Base-by-base conservation (phyloP, 2,797 vertebrate species). In the Gymnocypris eckloni region DNA sequence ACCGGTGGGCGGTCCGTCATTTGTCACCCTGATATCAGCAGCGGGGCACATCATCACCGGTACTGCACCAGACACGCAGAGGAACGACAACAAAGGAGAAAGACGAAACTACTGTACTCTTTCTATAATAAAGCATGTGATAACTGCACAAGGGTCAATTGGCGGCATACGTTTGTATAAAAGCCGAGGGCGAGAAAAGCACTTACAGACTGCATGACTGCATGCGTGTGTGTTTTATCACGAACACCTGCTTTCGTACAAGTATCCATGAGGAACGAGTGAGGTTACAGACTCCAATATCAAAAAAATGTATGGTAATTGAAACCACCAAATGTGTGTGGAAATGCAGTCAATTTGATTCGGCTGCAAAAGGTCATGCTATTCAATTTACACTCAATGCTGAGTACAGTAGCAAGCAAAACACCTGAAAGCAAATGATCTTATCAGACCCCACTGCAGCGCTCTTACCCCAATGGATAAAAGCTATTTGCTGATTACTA, bases 401-500 rank as follows among this genome's bases (percentile, higher is more conserved):
- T 91, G 91, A 92, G 91, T 78, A 93, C 89, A 91, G 94, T 91
- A 94, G 93, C 93, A 91, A 91, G 89, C 91, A 93, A 96, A 96
- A 96, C 92, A 97, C 90, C 90, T 95, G 95, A 97, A 96, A 97
- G 95, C 92, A 96, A 97, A 96, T 91, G 91, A 96, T 96, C 94
- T 95, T 96, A 97, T 95, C 95, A 92, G 91, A 93, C 89, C 93
- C 90, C 90, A 69, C 84, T 50, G 70, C 90, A 67, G 90, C 90
- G 91, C 90, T 94, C 91, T 96, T 93, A 92, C 89, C 94, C 92
- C 92, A 91, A 93, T 90, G 88, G 90, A 94, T 91, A 92, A 94
- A 95, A 94, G 93, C 95, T 96, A 96, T 95, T 96, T 97, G 93
- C 93, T 96, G 95, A 97, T 97, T 96, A 95, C 93, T 93, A 95